These are phyloP conservation scores for Acanthopagrus latus DNA, from an alignment of 2,797 vertebrate genomes.

Conservation along the genomic window DNA sequence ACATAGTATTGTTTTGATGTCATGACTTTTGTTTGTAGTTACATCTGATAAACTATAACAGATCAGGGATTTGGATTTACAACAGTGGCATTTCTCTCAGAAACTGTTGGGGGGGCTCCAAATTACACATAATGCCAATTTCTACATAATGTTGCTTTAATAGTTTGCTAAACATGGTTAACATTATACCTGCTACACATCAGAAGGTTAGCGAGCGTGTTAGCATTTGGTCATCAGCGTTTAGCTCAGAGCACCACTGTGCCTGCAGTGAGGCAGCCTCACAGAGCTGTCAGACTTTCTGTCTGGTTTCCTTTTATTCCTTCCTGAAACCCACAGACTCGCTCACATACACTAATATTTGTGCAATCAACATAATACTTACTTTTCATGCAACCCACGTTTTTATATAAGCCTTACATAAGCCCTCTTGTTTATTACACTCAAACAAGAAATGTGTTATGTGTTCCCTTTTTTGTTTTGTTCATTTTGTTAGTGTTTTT, in stretches of 20 bases:
- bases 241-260: neutral
- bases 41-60: too few species aligned
- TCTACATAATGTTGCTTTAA: too few species aligned
- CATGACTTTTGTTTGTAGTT: too few species aligned
- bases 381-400: neutral
- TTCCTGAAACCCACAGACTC: neutral
- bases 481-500: too few species aligned
- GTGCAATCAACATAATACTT: neutral
- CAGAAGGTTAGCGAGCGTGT: neutral
- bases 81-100: too few species aligned
- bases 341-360: neutral
- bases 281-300: neutral
- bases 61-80: too few species aligned
- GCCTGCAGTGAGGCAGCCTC: neutral
- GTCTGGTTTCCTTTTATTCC: neutral
- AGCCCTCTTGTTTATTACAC: neutral
- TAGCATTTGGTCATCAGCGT: neutral
- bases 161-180: neutral
- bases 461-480: neutral
- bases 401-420: conserved; percentile 1
- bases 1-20: too few species aligned
- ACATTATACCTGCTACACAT: too few species aligned
- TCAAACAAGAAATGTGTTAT: neutral
- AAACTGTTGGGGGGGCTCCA: too few species aligned
- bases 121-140: too few species aligned